Evolutionary conservation across 2,113 vertebrate genomes (phyloP), one percentile per base, ranked within the genome.

Genomic region (Oryzias woworae): DNA sequence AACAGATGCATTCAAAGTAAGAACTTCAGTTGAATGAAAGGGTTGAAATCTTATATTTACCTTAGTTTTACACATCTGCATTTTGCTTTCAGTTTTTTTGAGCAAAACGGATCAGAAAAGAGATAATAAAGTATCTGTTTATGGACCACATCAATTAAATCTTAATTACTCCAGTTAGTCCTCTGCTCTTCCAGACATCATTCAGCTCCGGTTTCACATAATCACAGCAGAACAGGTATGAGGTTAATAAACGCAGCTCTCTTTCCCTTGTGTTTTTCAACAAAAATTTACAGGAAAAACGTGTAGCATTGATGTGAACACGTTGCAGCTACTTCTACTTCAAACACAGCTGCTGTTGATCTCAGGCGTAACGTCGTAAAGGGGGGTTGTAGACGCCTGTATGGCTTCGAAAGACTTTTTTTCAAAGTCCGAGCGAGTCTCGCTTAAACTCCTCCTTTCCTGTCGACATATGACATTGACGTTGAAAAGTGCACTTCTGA

Each of bases 181-280:
- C 36, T 36, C 36, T 36, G 36, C 36, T 36, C 36, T 36, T 10
- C 36, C 82, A 55, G 62, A 78, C 62, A 77, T 81, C 66, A 69
- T 84, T 77, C 79, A 66, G 62, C 44, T 43, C 0, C 24, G 62
- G 60, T 58, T 69, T 76, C 73, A 58, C 50, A 76, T 78, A 78
- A 71, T 81, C 80, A 69, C 74, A 50, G 65, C 66, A 69, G 71
- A 83, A 55, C 63, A 49, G 57, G 53, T 22, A 69, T 36, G 36
- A 36, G 36, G 36, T 36, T 36, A 36, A 36, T 36, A 36, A 36
- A 36, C 12, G 58, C 71, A 51, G 76, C 53, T 50, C n/a, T 62
- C 49, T 47, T 43, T 28, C 24, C 49, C 59, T 69, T 68, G 48
- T 23, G 42, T 80, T 83, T 67, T 44, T 53, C 66, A 54, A 53